Conservation (phyloP, 2,888 invertebrate genomes). For the Philaethria dido region DNA sequence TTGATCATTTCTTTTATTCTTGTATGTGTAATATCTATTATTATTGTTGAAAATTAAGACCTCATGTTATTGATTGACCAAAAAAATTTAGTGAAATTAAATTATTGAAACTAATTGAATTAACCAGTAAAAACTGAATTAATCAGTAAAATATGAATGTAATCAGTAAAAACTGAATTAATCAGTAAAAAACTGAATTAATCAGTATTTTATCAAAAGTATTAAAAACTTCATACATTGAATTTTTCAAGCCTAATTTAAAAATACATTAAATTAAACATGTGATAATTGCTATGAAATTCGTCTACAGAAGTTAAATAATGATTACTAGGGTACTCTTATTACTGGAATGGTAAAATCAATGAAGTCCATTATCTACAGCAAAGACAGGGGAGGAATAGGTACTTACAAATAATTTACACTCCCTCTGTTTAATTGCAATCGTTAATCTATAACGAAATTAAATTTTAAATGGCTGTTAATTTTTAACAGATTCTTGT, state of each 20-base stretch:
- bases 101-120: too few relatives aligned
- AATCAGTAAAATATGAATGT: too few relatives aligned
- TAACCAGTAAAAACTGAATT: too few relatives aligned
- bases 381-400: conserved; percentile 47
- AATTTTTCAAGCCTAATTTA: conserved; percentile 34
- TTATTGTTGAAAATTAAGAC: too few relatives aligned
- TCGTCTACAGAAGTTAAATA: background rate
- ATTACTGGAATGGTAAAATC: conserved; percentile 53
- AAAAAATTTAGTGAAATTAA: too few relatives aligned
- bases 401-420: conserved; percentile 70
- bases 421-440: conserved; percentile 57
- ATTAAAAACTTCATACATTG: conserved; percentile 21
- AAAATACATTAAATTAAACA: background rate
- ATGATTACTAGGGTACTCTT: background rate
- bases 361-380: conserved; percentile 51
- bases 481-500: background rate
- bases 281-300: background rate
- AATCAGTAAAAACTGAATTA: too few relatives aligned
- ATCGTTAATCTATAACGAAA: conserved; percentile 59
- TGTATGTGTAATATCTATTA: too few relatives aligned
- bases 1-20: too few relatives aligned
- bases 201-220: too few relatives aligned
- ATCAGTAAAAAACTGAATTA: too few relatives aligned
- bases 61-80: too few relatives aligned
- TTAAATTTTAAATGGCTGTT: conserved; percentile 16